phyloP scores from a whole-genome alignment of 2,888 invertebrate genomes.

The Steinernema scapterisci region DNA sequence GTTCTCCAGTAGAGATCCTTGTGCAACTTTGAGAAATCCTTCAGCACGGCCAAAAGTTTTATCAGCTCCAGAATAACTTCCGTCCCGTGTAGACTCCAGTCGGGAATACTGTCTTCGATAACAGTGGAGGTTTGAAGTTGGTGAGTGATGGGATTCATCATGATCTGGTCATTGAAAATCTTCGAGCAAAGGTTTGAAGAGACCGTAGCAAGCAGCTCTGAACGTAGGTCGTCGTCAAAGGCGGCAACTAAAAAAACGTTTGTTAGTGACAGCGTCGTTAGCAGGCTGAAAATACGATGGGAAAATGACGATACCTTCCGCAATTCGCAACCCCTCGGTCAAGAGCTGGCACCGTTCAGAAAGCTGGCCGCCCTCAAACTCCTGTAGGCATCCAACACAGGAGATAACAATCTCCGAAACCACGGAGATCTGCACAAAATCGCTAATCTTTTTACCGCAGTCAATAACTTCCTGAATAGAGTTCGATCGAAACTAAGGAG shows the following conservation, averaged over 20 bases:
- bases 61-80: constrained; percentile 58
- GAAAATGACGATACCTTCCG: constrained; percentile 52
- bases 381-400: background rate
- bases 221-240: constrained; percentile 21
- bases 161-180: constrained; percentile 55
- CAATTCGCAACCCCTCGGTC: constrained; percentile 59
- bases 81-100: constrained; percentile 58
- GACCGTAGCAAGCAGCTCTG: constrained; percentile 41
- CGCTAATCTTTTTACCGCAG: constrained; percentile 27
- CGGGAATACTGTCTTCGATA: constrained; percentile 44
- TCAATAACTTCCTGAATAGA: constrained; percentile 34
- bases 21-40: constrained; percentile 63
- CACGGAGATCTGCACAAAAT: background rate
- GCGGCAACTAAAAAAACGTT: constrained; percentile 40
- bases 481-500: background rate
- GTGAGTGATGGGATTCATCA: constrained; percentile 56
- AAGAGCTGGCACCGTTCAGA: constrained; percentile 58
- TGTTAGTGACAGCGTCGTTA: too few species aligned
- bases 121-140: constrained; percentile 44
- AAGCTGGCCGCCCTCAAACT: background rate
- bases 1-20: constrained; percentile 66
- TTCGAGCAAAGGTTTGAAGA: constrained; percentile 56
- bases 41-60: constrained; percentile 55
- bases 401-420: background rate
- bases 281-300: background rate